These are phyloP conservation scores for Anabas testudineus DNA, from an alignment of 2,797 vertebrate species.

Conservation along the genomic window DNA sequence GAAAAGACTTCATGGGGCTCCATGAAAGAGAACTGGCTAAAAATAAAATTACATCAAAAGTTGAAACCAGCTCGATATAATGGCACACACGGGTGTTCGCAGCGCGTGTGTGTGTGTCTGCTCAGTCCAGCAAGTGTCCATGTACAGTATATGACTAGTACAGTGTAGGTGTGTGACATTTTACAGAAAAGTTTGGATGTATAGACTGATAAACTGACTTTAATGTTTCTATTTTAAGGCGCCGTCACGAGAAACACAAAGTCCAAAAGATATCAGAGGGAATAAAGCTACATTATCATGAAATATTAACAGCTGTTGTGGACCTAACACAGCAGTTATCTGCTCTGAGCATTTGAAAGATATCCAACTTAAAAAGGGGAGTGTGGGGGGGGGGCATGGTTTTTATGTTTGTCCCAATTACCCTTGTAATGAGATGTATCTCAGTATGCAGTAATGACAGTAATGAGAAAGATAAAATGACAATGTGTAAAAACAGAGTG, in stretches of 20 bases:
- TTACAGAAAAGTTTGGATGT: not conserved
- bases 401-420: constrained; percentile 94
- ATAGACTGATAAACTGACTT: constrained; percentile 55
- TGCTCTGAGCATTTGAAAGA: constrained; percentile 81
- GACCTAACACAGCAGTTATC: constrained; percentile 65
- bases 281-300: constrained; percentile 58
- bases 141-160: not conserved
- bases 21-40: constrained; percentile 58
- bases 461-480: constrained; percentile 90
- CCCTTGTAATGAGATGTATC: constrained; percentile 93
- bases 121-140: not conserved
- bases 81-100: constrained; percentile 7
- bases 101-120: not conserved
- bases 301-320: constrained; percentile 73
- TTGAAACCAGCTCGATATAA: constrained; percentile 51
- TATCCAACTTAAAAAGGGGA: constrained; percentile 88
- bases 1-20: constrained; percentile 77
- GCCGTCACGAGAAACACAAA: constrained; percentile 62
- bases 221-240: constrained; percentile 51
- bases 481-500: constrained; percentile 90
- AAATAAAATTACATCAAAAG: constrained; percentile 71
- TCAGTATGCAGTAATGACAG: constrained; percentile 89
- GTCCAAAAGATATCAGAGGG: constrained; percentile 55
- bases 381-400: constrained; percentile 70
- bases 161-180: not conserved